A percentile compares a stretch with the other conserved stretches of the same genome.
These are phyloP conservation scores for Horisme vitalbata DNA, from an alignment of 2,888 invertebrate species.

Conservation along the genomic window DNA sequence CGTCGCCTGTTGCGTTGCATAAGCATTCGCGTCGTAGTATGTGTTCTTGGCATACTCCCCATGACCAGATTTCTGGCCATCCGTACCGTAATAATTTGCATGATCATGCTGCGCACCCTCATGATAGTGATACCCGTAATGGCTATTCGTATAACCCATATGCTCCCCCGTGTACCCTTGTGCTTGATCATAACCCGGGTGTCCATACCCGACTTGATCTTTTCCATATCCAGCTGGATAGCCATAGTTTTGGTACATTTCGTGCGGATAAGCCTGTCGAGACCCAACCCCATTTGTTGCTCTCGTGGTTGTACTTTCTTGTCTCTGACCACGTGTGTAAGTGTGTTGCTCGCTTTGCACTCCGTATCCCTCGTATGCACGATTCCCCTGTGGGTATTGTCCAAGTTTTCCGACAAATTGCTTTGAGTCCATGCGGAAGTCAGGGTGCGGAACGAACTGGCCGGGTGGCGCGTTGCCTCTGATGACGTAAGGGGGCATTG, in stretches of 20 bases:
- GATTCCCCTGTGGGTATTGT: conserved; percentile 72
- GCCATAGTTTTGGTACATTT: conserved; percentile 79
- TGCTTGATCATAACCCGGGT: conserved; percentile 82
- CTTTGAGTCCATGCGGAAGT: conserved; percentile 78
- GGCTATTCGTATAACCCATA: conserved; percentile 72
- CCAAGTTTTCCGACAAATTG: conserved; percentile 73
- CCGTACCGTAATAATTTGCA: conserved; percentile 68
- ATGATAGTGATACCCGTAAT: conserved; percentile 79
- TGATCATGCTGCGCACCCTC: conserved; percentile 70
- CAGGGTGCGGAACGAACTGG: conserved; percentile 77
- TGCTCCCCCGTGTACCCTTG: conserved; percentile 71
- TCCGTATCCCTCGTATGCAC: conserved; percentile 65
- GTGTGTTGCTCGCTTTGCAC: conserved; percentile 73
- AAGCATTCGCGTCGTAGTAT: conserved; percentile 70
- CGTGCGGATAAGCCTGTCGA: conserved; percentile 71
- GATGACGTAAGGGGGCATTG: conserved; percentile 82
- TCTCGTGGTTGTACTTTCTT: conserved; percentile 65
- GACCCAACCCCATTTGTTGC: conserved; percentile 67
- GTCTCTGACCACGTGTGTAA: conserved; percentile 71
- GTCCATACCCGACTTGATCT: conserved; percentile 79
- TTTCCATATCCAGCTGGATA: conserved; percentile 76
- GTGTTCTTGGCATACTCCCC: conserved; percentile 79
- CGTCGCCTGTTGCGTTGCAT: conserved; percentile 61
- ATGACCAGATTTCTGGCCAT: conserved; percentile 78
- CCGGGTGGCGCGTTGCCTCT: conserved; percentile 78